These are phyloP conservation scores for Liparis tanakae DNA, from an alignment of 2,797 vertebrate species.

Conservation along the genomic window DNA sequence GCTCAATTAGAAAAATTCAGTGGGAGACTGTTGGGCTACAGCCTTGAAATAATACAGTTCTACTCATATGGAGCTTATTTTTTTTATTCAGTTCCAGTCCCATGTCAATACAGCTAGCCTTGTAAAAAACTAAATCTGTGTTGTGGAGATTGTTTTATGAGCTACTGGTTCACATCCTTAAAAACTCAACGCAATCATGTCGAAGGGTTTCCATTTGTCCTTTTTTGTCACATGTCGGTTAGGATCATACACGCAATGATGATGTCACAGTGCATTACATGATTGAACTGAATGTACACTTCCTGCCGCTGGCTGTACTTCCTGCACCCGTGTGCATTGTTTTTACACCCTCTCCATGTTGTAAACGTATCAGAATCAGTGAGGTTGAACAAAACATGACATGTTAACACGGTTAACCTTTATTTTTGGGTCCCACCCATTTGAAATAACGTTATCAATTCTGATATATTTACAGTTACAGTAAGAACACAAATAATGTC, in stretches of 20 bases:
- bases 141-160: neutral
- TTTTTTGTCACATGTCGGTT: neutral
- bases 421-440: slow-evolving; percentile 58
- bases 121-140: too few species aligned
- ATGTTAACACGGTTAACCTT: slow-evolving; percentile 63
- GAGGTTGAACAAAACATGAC: neutral
- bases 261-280: neutral
- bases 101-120: neutral
- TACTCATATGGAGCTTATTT: neutral
- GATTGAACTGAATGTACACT: neutral
- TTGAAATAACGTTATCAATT: slow-evolving; percentile 64
- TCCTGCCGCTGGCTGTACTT: neutral
- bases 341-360: neutral
- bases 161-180: neutral
- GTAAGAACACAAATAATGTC: slow-evolving; percentile 70
- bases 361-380: neutral
- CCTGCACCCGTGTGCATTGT: neutral
- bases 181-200: neutral
- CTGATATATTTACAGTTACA: slow-evolving; percentile 69
- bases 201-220: neutral
- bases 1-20: neutral
- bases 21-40: neutral
- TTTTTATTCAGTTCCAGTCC: neutral
- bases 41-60: neutral
- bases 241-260: neutral